Conservation (phyloP, 1,140 invertebrate genomes). For the Drosophila ficusphila region DNA sequence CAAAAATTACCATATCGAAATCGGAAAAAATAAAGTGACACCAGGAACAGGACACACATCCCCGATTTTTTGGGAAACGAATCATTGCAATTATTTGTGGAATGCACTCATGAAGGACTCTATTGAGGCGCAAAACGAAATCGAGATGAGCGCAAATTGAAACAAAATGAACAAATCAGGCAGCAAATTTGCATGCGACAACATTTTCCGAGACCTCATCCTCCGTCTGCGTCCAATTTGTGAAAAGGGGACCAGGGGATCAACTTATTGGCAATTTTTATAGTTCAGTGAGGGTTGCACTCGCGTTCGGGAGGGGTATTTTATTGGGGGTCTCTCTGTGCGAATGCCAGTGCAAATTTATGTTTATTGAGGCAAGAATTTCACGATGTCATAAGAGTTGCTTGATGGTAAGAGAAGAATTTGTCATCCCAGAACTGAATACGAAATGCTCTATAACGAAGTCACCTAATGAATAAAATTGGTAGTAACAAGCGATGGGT, state of each 20-base stretch:
- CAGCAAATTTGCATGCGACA: conserved; percentile 77
- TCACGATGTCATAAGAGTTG: conserved; percentile 66
- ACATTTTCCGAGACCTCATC: conserved; percentile 56
- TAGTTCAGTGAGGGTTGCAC: conserved; percentile 55
- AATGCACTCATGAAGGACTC: conserved; percentile 62
- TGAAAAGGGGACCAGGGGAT: conserved; percentile 35
- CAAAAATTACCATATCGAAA: conserved; percentile 69
- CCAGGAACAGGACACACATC: conserved; percentile 23
- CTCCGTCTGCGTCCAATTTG: conserved; percentile 7
- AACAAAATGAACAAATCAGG: conserved; percentile 81
- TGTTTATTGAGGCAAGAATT: conserved; percentile 78
- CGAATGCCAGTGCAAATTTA: conserved; percentile 67
- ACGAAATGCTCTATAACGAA: conserved; percentile 21
- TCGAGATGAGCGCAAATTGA: conserved; percentile 62
- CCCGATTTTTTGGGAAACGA: conserved; percentile 23
- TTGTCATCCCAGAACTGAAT: neutral
- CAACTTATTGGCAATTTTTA: conserved; percentile 72
- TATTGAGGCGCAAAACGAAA: conserved; percentile 57
- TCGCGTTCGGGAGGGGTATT: conserved; percentile 1
- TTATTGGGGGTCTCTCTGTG: conserved; percentile 11
- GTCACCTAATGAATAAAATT: too few species aligned
- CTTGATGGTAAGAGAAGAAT: conserved; percentile 5
- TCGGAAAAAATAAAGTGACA: conserved; percentile 21
- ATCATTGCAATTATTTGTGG: conserved; percentile 76
- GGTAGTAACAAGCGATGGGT: too few species aligned